These are phyloP conservation scores for Mirounga angustirostris DNA, from an alignment of 2,113 vertebrate genomes.

Conservation along the genomic window DNA sequence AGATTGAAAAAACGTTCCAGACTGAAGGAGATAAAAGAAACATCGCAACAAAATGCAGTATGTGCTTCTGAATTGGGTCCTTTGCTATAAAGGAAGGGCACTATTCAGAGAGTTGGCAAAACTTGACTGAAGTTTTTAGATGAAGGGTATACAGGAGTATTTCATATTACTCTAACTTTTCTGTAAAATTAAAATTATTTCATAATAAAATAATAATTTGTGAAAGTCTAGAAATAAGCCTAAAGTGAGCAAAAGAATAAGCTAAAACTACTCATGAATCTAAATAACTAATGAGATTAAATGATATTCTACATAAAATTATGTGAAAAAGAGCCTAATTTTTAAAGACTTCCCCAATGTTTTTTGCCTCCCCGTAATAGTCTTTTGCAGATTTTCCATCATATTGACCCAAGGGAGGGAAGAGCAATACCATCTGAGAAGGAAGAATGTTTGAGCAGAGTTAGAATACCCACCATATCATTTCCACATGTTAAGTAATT, in stretches of 20 bases:
- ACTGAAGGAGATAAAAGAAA: background rate
- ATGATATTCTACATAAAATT: background rate
- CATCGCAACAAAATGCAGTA: background rate
- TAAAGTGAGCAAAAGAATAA: background rate
- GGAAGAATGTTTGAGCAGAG: background rate
- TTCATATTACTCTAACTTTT: background rate
- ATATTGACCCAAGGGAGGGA: background rate
- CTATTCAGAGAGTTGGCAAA: background rate
- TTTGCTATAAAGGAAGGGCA: background rate
- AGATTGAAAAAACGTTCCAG: background rate
- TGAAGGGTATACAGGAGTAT: background rate
- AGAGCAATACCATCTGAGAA: background rate
- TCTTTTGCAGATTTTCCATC: background rate
- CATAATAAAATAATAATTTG: background rate
- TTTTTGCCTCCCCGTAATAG: background rate
- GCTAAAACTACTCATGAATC: background rate
- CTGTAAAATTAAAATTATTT: background rate
- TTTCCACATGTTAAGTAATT: background rate
- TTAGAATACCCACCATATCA: background rate
- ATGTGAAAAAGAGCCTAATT: background rate
- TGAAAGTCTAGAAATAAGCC: background rate
- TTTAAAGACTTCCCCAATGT: background rate
- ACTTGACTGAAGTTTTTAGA: background rate
- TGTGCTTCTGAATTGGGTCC: background rate
- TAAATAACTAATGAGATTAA: background rate